Conservation (phyloP, 1,140 invertebrate genomes). For the Ceratitis capitata region DNA sequence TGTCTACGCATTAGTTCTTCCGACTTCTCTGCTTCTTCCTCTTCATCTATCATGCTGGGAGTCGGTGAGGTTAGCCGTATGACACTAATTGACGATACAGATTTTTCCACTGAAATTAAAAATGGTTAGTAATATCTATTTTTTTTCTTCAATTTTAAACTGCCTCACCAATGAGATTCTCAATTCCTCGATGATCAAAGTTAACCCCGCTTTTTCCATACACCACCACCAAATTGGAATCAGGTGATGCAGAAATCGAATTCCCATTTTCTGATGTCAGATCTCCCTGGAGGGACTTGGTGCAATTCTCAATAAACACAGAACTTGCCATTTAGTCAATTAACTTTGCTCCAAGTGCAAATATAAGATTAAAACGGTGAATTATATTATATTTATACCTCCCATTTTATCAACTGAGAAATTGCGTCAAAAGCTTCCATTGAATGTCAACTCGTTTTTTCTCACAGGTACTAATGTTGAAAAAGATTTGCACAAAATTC, state of each 20-base stretch:
- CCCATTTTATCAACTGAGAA: background rate
- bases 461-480: background rate
- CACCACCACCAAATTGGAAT: constrained; percentile 72
- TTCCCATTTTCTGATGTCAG: background rate
- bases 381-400: background rate
- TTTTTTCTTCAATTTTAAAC: background rate
- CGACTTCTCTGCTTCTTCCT: constrained; percentile 53
- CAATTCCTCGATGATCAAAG: constrained; percentile 76
- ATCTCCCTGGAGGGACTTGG: constrained; percentile 8
- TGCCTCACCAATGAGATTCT: constrained; percentile 75
- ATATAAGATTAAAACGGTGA: background rate
- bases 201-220: constrained; percentile 79
- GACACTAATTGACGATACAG: constrained; percentile 61
- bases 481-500: background rate
- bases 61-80: constrained; percentile 62
- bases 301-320: constrained; percentile 55
- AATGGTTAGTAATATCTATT: background rate
- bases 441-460: background rate
- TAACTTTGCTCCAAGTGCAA: background rate
- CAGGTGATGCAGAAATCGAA: constrained; percentile 24
- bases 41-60: constrained; percentile 62
- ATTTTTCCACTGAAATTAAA: constrained; percentile 54
- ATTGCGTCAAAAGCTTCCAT: background rate
- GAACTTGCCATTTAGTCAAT: constrained; percentile 55
- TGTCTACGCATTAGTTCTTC: constrained; percentile 54